Conservation (phyloP, 2,888 invertebrate species). For the Cheiracanthium punctorium region DNA sequence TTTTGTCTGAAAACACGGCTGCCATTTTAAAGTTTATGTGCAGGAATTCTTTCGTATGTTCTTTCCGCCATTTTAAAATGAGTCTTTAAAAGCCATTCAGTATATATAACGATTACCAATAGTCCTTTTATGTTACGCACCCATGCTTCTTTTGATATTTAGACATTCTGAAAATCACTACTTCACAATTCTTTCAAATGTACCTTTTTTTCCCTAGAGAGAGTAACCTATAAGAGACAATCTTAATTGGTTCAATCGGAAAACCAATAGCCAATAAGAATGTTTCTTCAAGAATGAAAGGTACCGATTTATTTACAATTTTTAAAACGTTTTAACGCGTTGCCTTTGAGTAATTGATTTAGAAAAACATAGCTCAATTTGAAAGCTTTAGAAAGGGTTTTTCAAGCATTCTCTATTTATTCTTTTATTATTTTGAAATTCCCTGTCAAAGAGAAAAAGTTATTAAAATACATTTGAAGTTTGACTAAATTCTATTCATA, state of each 20-base stretch:
- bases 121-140: not conserved
- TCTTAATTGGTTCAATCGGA: not conserved
- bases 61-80: no score
- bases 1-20: no score
- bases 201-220: not conserved
- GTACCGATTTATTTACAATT: not conserved
- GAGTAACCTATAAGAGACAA: not conserved
- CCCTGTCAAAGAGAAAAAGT: no score
- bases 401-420: no score
- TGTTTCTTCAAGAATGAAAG: not conserved
- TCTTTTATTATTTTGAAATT: no score
- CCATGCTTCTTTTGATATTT: not conserved
- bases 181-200: not conserved
- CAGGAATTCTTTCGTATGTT: no score
- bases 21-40: no score
- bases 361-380: no score
- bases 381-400: no score
- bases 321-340: not conserved
- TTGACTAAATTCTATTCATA: no score
- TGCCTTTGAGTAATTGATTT: no score
- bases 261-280: not conserved
- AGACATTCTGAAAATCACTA: not conserved
- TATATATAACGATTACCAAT: not conserved
- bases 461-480: no score
- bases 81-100: not conserved